Conservation (phyloP, 92 coral and sea anemone genomes). For the Phenganax marumi region DNA sequence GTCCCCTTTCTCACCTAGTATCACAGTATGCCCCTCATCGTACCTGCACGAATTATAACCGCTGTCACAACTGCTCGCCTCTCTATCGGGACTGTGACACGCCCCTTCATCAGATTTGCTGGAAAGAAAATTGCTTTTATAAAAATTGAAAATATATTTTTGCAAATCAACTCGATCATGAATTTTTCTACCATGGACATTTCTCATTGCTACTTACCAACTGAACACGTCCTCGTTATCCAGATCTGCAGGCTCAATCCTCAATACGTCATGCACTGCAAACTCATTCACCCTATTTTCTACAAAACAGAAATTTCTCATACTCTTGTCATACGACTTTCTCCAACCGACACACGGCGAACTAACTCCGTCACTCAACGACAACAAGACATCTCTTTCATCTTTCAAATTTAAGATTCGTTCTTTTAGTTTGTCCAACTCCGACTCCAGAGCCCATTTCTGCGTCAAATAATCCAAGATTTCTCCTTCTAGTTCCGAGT, state of each 20-base stretch:
- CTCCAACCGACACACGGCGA: not conserved
- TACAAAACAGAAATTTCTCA: constrained; percentile 38
- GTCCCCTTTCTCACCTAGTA: constrained; percentile 15
- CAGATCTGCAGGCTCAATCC: constrained; percentile 12
- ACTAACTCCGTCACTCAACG: not conserved
- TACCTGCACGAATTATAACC: constrained; percentile 21
- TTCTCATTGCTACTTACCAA: constrained; percentile 11
- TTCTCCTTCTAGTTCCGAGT: constrained; percentile 75
- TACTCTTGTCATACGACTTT: constrained; percentile 24
- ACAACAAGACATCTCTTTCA: constrained; percentile 40
- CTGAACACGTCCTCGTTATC: constrained; percentile 39
- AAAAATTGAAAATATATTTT: not conserved
- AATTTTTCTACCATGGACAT: not conserved
- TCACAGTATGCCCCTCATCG: constrained; percentile 26
- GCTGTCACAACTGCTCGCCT: constrained; percentile 43
- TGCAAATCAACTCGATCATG: not conserved
- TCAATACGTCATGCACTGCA: constrained; percentile 12
- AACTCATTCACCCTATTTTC: constrained; percentile 10
- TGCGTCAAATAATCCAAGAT: constrained; percentile 76
- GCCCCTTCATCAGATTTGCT: constrained; percentile 42
- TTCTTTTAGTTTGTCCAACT: constrained; percentile 65
- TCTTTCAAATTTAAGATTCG: constrained; percentile 73
- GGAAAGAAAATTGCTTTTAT: not conserved
- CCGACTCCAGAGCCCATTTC: constrained; percentile 75
- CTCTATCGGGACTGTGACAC: constrained; percentile 39